Evolutionary conservation across 2,888 invertebrate species (phyloP).

Genomic region (Eupithecia subumbrata): DNA sequence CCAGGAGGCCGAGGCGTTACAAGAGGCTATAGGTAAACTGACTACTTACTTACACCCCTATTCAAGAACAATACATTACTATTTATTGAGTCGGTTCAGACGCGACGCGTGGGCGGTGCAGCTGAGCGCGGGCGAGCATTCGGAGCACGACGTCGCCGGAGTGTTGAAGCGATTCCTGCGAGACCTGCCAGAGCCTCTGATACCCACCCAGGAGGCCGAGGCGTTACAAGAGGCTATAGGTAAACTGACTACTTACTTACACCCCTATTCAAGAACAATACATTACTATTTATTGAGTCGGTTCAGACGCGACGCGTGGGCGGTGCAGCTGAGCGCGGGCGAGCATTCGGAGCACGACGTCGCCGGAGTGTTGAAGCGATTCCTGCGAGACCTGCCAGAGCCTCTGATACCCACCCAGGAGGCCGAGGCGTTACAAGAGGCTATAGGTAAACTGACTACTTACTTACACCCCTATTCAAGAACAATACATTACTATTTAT

Average conservation of each 20-base stretch:
- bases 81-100: conserved; percentile 89
- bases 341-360: conserved; percentile 94
- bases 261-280: no score
- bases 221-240: conserved; percentile 88
- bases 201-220: conserved; percentile 88
- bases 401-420: conserved; percentile 90
- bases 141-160: conserved; percentile 95
- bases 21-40: conserved; percentile 86
- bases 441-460: conserved; percentile 81
- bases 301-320: conserved; percentile 93
- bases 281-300: conserved; percentile 88
- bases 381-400: conserved; percentile 94
- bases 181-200: conserved; percentile 92
- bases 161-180: conserved; percentile 94
- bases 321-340: conserved; percentile 90
- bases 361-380: conserved; percentile 93
- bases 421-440: conserved; percentile 87
- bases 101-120: conserved; percentile 94
- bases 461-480: background rate
- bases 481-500: no score
- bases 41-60: background rate
- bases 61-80: no score
- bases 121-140: conserved; percentile 88
- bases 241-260: conserved; percentile 52
- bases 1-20: conserved; percentile 87